Evolutionary conservation across 2,797 vertebrate genomes (phyloP), one percentile per base, ranked within the genome.

Genomic region (Rhabdophis nuchalis): DNA sequence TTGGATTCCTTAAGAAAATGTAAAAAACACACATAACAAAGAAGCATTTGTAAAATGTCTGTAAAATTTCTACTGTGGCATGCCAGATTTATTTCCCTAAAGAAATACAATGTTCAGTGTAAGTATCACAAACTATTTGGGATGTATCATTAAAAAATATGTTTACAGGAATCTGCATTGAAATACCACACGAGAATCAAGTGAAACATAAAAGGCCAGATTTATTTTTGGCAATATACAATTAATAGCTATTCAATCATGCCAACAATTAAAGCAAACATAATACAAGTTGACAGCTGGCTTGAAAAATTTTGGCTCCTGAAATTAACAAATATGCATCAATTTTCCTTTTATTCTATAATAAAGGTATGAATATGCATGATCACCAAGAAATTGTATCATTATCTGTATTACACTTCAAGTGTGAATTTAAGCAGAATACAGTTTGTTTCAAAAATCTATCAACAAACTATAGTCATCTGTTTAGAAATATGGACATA

Each of bases 331-430:
- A 96, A 94, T 88, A 91, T 92, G 91, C 32, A 0, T 90, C 93
- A 97, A 23, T 86, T 89, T 91, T 94, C 94, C 91, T 95, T 95
- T 90, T 82, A n/a, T 95, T 96, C 93, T 93, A 89, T 3, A 0
- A 60, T 90, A 14, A 95, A 77, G 92, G 92, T 90, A 91, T 95
- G 91, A 96, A 95, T 95, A 97, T 95, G 95, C 92, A 95, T 61
- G 92, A 95, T 61, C 77, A 95, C 72, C 85, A 87, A 90, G 91
- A 96, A 97, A 95, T 92, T 93, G 94, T 89, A 92, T 97, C 94
- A 93, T 96, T 97, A 96, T 96, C 96, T 95, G 91, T 92, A 96
- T 96, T 95, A 92, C 94, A 96, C 93, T 95, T 95, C 92, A 95
- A 96, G 88, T 91, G 90, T 93, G 95, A 94, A 92, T 96, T 23